Conservation (phyloP, 2,797 vertebrate species). For the Microctenopoma stevenorrisi region DNA sequence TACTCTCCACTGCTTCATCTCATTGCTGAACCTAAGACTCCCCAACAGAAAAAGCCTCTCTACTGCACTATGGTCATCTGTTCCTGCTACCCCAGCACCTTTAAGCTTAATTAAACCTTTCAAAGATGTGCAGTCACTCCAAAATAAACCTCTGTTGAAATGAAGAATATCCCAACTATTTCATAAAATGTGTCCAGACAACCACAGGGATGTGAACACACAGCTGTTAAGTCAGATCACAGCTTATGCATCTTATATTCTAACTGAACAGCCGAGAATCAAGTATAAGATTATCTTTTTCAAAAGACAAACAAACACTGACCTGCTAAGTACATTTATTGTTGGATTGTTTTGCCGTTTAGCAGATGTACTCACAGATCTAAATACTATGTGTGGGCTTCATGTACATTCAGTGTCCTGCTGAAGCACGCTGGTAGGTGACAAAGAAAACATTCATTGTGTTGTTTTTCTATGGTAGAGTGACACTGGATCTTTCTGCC, state of each 20-base stretch:
- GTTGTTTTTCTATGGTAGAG: neutral
- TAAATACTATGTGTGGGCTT: constrained; percentile 7
- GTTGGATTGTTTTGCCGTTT: neutral
- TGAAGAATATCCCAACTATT: too few species aligned
- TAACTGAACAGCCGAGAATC: constrained; percentile 39
- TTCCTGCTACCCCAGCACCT: too few species aligned
- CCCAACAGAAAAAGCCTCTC: too few species aligned
- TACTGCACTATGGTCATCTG: too few species aligned
- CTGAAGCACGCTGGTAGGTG: neutral
- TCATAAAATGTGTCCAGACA: too few species aligned
- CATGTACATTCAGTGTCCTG: neutral
- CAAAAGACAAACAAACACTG: constrained; percentile 2
- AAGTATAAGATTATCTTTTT: constrained; percentile 30
- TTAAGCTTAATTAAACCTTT: too few species aligned
- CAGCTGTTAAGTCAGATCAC: constrained; percentile 10
- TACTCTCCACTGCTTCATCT: too few species aligned
- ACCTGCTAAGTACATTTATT: neutral
- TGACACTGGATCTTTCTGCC: neutral
- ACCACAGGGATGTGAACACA: neutral
- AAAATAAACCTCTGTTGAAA: too few species aligned
- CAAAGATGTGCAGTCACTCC: too few species aligned
- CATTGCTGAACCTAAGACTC: too few species aligned
- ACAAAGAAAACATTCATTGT: neutral
- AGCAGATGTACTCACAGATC: constrained; percentile 5
- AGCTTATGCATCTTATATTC: constrained; percentile 26